Conservation (phyloP, 2,797 vertebrate species). For the Periparus ater region DNA sequence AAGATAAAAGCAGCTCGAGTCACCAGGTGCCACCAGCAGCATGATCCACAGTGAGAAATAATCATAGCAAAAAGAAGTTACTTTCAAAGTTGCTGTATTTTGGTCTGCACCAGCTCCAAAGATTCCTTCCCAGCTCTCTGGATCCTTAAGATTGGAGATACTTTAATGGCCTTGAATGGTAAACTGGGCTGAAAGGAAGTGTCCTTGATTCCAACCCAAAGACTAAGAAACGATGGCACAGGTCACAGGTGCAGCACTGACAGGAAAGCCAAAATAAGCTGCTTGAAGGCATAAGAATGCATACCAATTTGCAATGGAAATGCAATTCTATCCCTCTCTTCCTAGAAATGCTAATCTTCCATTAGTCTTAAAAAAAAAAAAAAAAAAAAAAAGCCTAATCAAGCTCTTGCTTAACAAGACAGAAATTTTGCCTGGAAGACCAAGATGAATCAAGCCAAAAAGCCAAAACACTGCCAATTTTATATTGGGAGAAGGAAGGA, state of each 20-base stretch:
- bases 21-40: too few species aligned
- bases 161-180: background rate
- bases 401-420: background rate
- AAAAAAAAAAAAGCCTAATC: background rate
- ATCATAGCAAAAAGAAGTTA: background rate
- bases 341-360: background rate
- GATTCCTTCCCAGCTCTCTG: background rate
- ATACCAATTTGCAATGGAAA: background rate
- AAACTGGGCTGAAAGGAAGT: background rate
- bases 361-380: background rate
- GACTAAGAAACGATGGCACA: background rate
- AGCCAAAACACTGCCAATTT: background rate
- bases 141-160: background rate
- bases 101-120: background rate
- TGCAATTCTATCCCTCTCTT: background rate
- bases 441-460: background rate
- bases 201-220: background rate
- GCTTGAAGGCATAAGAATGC: background rate
- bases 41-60: background rate
- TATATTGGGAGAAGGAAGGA: background rate
- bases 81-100: background rate
- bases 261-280: background rate
- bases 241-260: background rate
- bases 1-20: background rate
- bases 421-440: background rate